Percentiles rank a stretch among this genome's conserved stretches.
Evolutionary conservation across 1,140 invertebrate species (phyloP).

Genomic region (Coelopa frigida): DNA sequence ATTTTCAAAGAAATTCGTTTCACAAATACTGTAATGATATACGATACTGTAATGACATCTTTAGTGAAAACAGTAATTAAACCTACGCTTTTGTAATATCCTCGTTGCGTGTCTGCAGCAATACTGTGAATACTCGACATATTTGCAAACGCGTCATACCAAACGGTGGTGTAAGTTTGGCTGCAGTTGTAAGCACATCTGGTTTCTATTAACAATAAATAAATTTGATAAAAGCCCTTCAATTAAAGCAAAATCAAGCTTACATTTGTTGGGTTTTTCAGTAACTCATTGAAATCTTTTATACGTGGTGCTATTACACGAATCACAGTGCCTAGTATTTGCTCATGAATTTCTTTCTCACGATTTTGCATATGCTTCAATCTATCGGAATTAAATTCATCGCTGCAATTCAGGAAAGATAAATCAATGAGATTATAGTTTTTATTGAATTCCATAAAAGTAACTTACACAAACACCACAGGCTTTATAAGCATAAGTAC

Average conservation of each 20-base stretch:
- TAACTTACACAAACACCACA: slow-evolving; percentile 35
- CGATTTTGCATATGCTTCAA: slow-evolving; percentile 33
- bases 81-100: slow-evolving; percentile 48
- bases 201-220: slow-evolving; percentile 24
- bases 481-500: slow-evolving; percentile 62
- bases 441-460: background rate
- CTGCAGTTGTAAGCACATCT: slow-evolving; percentile 28
- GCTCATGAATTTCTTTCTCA: slow-evolving; percentile 48
- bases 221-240: background rate
- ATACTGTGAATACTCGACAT: slow-evolving; percentile 60
- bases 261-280: slow-evolving; percentile 68
- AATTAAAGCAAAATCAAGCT: slow-evolving; percentile 16
- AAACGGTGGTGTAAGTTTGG: slow-evolving; percentile 60
- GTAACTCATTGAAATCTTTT: slow-evolving; percentile 62
- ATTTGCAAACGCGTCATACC: slow-evolving; percentile 71
- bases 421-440: slow-evolving; percentile 30
- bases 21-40: slow-evolving; percentile 28
- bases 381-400: slow-evolving; percentile 38
- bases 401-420: slow-evolving; percentile 31
- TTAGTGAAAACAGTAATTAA: background rate
- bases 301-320: slow-evolving; percentile 59
- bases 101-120: slow-evolving; percentile 60
- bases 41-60: background rate
- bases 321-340: slow-evolving; percentile 53
- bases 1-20: slow-evolving; percentile 40